A percentile compares a stretch with the other conserved stretches of the same genome.
phyloP scores from a whole-genome alignment of 2,113 vertebrate genomes.

The Mormyrus iriodes region DNA sequence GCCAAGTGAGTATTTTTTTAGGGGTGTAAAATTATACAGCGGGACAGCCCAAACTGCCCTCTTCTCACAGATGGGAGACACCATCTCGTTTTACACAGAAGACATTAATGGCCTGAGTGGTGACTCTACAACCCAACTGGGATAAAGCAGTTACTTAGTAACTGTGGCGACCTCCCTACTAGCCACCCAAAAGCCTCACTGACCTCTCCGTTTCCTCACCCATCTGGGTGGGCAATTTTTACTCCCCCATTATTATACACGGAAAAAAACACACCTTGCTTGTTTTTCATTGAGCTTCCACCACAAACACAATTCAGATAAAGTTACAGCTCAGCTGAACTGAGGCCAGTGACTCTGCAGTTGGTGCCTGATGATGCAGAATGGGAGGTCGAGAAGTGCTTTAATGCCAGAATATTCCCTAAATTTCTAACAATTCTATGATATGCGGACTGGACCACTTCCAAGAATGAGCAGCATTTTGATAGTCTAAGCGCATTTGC shows the following conservation, averaged over 20 bases:
- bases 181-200: background rate
- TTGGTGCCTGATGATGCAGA: background rate
- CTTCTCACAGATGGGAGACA: background rate
- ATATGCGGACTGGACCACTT: background rate
- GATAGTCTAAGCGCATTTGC: background rate
- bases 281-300: background rate
- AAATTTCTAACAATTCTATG: background rate
- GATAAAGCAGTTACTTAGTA: background rate
- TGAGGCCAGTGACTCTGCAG: background rate
- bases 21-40: background rate
- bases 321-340: background rate
- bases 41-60: background rate
- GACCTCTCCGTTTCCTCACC: background rate
- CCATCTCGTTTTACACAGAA: background rate
- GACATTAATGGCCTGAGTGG: background rate
- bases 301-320: background rate
- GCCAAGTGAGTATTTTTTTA: background rate
- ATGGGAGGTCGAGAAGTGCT: background rate
- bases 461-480: background rate
- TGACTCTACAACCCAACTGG: background rate
- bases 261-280: background rate
- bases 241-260: background rate
- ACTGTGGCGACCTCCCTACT: background rate
- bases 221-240: background rate
- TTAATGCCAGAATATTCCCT: background rate